phyloP scores from a whole-genome alignment of 1,140 invertebrate genomes.

The Pseudomyrmex flavicornis region DNA sequence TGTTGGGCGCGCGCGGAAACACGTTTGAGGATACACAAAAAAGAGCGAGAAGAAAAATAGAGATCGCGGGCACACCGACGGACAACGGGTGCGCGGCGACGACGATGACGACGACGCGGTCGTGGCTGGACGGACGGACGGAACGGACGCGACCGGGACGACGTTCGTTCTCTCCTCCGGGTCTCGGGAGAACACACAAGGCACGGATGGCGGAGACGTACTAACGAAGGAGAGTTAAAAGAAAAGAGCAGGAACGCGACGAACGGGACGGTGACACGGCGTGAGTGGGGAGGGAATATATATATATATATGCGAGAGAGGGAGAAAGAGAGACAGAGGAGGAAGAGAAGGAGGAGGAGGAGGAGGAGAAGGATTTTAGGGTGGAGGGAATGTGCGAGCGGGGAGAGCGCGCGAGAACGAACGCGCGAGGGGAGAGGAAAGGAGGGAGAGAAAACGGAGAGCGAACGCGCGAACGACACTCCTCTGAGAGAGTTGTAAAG shows the following conservation, averaged over 20 bases:
- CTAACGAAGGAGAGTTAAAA: slow-evolving; percentile 43
- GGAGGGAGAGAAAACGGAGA: slow-evolving; percentile 55
- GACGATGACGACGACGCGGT: slow-evolving; percentile 43
- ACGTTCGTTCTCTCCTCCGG: slow-evolving; percentile 30
- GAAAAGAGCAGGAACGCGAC: slow-evolving; percentile 36
- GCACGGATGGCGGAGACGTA: slow-evolving; percentile 52
- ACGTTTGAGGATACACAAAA: slow-evolving; percentile 54
- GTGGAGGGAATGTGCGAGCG: neutral
- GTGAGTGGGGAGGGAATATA: neutral
- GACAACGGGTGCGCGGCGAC: slow-evolving; percentile 69
- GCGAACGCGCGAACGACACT: slow-evolving; percentile 52
- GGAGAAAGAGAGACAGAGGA: neutral
- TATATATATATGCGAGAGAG: neutral
- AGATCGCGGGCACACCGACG: slow-evolving; percentile 68
- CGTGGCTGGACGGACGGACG: slow-evolving; percentile 26
- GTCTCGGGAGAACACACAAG: neutral
- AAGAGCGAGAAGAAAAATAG: neutral
- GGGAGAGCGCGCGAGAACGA: neutral
- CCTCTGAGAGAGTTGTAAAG: slow-evolving; percentile 47
- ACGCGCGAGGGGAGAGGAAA: neutral
- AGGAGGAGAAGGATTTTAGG: slow-evolving; percentile 2
- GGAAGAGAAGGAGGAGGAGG: neutral
- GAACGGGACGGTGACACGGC: neutral
- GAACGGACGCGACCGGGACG: slow-evolving; percentile 34
- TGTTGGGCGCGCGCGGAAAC: slow-evolving; percentile 69